Evolutionary conservation across 1,140 invertebrate species (phyloP).

Genomic region (Elymnias hypermnestra): DNA sequence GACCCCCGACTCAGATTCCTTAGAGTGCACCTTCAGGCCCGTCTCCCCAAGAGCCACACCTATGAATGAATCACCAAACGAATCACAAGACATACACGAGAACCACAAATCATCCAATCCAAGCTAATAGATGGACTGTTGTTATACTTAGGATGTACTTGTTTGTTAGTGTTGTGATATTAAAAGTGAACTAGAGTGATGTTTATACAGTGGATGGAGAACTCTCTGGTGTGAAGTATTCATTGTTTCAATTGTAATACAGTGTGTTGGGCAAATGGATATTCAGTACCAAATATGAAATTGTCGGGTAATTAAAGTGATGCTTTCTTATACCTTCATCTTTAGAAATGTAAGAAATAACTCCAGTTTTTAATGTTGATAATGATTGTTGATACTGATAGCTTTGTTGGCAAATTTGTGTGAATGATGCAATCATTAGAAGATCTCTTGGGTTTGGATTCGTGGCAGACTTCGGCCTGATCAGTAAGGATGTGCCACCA

Average conservation of each 20-base stretch:
- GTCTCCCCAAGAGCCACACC: slow-evolving; percentile 47
- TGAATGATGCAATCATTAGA: too few species aligned
- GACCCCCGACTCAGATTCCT: slow-evolving; percentile 55
- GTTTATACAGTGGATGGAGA: background rate
- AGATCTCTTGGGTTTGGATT: too few species aligned
- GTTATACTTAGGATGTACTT: background rate
- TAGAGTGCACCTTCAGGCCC: slow-evolving; percentile 60
- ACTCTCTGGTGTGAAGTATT: background rate
- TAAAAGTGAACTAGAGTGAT: background rate
- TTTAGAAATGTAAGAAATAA: too few species aligned
- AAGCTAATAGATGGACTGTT: slow-evolving; percentile 58
- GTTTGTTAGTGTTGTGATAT: background rate
- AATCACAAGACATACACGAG: slow-evolving; percentile 25
- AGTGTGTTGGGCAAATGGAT: background rate
- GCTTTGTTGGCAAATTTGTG: too few species aligned
- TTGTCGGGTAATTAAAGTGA: too few species aligned
- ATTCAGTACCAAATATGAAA: background rate
- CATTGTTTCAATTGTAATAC: too few species aligned
- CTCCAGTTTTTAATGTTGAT: too few species aligned
- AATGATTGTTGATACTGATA: too few species aligned
- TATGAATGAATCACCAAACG: slow-evolving; percentile 38
- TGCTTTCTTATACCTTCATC: too few species aligned
- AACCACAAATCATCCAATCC: slow-evolving; percentile 45
- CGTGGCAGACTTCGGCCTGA: too few species aligned
- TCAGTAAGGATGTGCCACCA: too few species aligned